phyloP scores from a whole-genome alignment of 2,113 vertebrate genomes.

The Buteo buteo region DNA sequence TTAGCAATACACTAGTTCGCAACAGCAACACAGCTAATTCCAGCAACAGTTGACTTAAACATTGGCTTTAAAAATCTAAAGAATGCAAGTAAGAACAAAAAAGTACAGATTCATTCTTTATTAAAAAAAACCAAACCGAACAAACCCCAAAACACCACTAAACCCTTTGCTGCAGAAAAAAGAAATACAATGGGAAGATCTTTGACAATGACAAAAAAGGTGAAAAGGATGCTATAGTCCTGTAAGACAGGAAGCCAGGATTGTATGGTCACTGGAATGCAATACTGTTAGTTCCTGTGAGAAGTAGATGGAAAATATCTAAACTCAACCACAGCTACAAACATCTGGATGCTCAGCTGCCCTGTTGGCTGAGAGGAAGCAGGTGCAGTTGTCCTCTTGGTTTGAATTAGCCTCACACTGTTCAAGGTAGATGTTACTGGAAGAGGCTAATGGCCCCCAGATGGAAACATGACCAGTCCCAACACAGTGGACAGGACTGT shows the following conservation, averaged over 20 bases:
- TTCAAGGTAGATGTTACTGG: background rate
- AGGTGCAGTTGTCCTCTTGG: slow-evolving; percentile 44
- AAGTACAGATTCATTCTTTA: background rate
- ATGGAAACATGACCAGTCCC: slow-evolving; percentile 25
- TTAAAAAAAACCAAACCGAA: too few relatives aligned
- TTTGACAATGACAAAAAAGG: slow-evolving; percentile 9
- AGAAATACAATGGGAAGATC: background rate
- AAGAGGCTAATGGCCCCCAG: background rate
- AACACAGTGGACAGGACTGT: background rate
- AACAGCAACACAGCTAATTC: background rate
- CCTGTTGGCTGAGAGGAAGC: slow-evolving; percentile 33
- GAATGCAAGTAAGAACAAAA: background rate
- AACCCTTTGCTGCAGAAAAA: background rate
- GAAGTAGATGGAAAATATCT: slow-evolving; percentile 31
- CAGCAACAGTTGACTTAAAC: background rate
- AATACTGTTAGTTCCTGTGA: slow-evolving; percentile 42
- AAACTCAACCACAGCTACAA: slow-evolving; percentile 44
- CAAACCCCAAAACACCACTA: too few relatives aligned
- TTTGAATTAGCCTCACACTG: background rate
- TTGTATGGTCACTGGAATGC: slow-evolving; percentile 18
- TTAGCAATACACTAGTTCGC: background rate
- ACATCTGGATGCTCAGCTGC: slow-evolving; percentile 49
- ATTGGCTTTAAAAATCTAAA: background rate
- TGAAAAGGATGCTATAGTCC: background rate
- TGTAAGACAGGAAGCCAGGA: slow-evolving; percentile 31